Conservation (phyloP, 2,113 vertebrate genomes). For the Chamaea fasciata region DNA sequence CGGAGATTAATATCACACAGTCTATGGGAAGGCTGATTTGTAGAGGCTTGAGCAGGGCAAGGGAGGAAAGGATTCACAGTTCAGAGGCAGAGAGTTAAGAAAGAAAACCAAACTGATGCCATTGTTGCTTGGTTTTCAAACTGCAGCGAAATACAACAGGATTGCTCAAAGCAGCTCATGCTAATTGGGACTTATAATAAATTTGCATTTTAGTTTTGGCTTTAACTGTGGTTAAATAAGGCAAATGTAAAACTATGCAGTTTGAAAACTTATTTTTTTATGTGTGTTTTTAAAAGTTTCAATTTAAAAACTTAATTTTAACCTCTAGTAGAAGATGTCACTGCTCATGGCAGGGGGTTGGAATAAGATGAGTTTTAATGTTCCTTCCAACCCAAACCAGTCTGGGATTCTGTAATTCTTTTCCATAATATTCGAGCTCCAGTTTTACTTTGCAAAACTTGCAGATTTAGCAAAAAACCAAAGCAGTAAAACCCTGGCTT, state of each 20-base stretch:
- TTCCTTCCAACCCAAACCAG: not conserved
- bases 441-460: not conserved
- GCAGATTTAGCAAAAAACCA: not conserved
- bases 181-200: not conserved
- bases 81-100: not conserved
- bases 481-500: not conserved
- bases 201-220: not conserved
- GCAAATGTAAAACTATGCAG: not conserved
- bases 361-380: not conserved
- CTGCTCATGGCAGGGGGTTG: not conserved
- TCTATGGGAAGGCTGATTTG: constrained; percentile 50
- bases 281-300: not conserved
- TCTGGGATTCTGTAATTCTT: not conserved
- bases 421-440: not conserved
- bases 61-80: not conserved
- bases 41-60: not conserved
- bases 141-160: not conserved
- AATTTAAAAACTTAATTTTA: not conserved
- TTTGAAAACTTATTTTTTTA: not conserved
- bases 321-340: no score
- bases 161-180: not conserved
- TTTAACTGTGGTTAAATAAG: not conserved
- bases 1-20: constrained; percentile 58
- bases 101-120: not conserved
- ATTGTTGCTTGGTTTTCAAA: not conserved